Conservation (phyloP, 2,888 invertebrate species). For the Epinotia bilunana region DNA sequence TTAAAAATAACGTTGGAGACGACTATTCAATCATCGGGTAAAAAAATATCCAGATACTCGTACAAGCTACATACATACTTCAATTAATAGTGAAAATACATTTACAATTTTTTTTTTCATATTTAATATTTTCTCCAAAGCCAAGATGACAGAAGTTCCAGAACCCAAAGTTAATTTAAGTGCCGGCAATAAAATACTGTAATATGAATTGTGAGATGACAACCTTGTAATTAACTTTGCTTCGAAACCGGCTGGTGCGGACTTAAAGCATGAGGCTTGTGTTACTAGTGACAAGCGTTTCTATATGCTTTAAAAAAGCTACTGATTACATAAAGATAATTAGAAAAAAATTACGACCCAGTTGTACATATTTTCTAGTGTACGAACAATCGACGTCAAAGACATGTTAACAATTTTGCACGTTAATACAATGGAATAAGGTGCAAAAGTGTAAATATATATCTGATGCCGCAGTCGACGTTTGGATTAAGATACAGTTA, state of each 20-base stretch:
- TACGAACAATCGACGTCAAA: too few species aligned
- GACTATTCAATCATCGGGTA: too few species aligned
- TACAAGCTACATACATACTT: too few species aligned
- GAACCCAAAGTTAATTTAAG: constrained; percentile 28
- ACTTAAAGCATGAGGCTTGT: not conserved
- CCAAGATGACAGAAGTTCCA: constrained; percentile 1
- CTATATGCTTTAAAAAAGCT: not conserved
- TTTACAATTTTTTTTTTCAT: not conserved
- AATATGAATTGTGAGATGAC: constrained; percentile 29
- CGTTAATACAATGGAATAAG: too few species aligned
- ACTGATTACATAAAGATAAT: not conserved
- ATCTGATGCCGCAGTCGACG: too few species aligned
- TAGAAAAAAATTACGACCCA: not conserved
- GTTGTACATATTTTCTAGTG: too few species aligned
- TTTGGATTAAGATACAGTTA: too few species aligned
- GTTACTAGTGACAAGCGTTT: constrained; percentile 4
- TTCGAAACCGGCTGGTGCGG: constrained; percentile 25
- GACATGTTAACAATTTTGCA: too few species aligned
- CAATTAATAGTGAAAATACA: too few species aligned
- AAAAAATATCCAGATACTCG: too few species aligned
- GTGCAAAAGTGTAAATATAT: too few species aligned
- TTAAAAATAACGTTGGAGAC: too few species aligned
- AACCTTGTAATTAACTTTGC: constrained; percentile 26
- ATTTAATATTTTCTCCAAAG: not conserved
- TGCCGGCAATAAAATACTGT: constrained; percentile 24